phyloP scores from a whole-genome alignment of 2,113 vertebrate genomes.

The Sigmodon hispidus region DNA sequence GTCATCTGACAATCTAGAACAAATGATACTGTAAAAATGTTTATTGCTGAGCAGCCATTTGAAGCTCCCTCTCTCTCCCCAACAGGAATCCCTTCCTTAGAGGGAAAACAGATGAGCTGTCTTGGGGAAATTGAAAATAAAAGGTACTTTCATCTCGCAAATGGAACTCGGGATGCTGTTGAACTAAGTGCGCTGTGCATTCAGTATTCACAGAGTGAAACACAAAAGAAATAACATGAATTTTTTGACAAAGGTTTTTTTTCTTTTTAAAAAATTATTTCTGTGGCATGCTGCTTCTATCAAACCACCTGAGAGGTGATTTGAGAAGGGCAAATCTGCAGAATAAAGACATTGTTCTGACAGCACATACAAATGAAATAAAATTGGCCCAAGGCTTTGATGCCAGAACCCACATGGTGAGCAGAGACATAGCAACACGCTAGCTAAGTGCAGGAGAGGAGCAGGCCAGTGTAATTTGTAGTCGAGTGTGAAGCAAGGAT shows the following conservation, averaged over 20 bases:
- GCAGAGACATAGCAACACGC: constrained; percentile 80
- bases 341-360: constrained; percentile 89
- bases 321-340: constrained; percentile 85
- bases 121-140: constrained; percentile 65
- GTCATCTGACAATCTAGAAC: constrained; percentile 66
- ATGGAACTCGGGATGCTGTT: constrained; percentile 67
- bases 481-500: constrained; percentile 82
- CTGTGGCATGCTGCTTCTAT: constrained; percentile 80
- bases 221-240: constrained; percentile 78
- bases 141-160: constrained; percentile 72
- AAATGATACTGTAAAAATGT: constrained; percentile 69
- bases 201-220: constrained; percentile 70
- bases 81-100: not conserved
- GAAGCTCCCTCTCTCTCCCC: not conserved
- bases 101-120: constrained; percentile 54
- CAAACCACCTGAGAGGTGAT: constrained; percentile 86
- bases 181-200: constrained; percentile 58
- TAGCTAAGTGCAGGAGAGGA: constrained; percentile 83
- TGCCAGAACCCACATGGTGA: constrained; percentile 84
- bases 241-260: constrained; percentile 52
- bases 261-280: constrained; percentile 10
- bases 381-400: constrained; percentile 89
- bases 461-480: constrained; percentile 82
- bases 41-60: constrained; percentile 68
- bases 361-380: constrained; percentile 88